Evolutionary conservation across 2,113 vertebrate species (phyloP).

Genomic region (Rallus limicola): DNA sequence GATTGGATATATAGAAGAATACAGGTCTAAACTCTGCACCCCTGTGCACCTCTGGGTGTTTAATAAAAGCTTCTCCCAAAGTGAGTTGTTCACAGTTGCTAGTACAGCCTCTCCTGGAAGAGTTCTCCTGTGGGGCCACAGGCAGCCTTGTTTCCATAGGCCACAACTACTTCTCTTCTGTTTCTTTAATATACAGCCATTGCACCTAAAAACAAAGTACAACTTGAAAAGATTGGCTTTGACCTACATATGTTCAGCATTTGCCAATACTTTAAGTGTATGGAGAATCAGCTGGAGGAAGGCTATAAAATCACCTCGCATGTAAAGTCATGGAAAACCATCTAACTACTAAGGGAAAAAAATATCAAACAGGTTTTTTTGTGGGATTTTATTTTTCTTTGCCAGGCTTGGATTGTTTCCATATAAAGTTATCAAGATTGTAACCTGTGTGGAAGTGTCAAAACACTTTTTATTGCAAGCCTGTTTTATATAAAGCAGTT

Average conservation of each 20-base stretch:
- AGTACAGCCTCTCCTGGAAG: not conserved
- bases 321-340: not conserved
- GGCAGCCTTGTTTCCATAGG: not conserved
- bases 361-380: not conserved
- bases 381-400: not conserved
- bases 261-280: not conserved
- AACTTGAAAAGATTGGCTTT: slow-evolving; percentile 18
- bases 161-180: not conserved
- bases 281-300: slow-evolving; percentile 2
- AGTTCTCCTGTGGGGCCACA: not conserved
- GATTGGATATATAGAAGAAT: not conserved
- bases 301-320: not conserved
- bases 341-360: not conserved
- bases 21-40: fast-evolving
- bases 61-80: not conserved
- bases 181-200: not conserved
- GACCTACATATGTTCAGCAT: slow-evolving; percentile 9
- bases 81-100: not conserved
- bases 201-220: not conserved
- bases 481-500: slow-evolving; percentile 55
- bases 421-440: slow-evolving; percentile 44
- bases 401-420: slow-evolving; percentile 23
- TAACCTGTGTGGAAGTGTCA: slow-evolving; percentile 53
- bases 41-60: not conserved
- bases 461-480: slow-evolving; percentile 51